Evolutionary conservation across 2,888 invertebrate genomes (phyloP), one percentile per base, ranked within the genome.

Genomic region (Eristalis intricaria): DNA sequence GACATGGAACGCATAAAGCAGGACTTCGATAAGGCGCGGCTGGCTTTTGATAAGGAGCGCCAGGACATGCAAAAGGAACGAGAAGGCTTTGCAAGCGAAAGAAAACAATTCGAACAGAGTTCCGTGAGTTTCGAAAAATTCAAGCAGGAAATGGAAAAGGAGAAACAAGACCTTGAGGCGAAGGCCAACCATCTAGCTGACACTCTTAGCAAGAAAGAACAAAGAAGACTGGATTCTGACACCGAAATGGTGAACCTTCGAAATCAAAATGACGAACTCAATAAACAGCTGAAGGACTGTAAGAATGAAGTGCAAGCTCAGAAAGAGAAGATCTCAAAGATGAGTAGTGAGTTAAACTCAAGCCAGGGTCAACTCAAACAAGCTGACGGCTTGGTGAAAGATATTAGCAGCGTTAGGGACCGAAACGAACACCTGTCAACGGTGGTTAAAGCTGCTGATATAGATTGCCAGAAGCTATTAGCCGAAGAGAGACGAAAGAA

Each of bases 401-500:
- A 92, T 3, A 92, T 92, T 2, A 91, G 89, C 26, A 89, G 90
- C 70, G 89, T 91, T 4, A 90, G 91, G 26, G 26, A 61, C 11
- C 77, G 78, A 2, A 86, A 86, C 74, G 78, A 83, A 29, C 74
- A 68, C 15, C 73, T 81, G 22, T 50, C 65, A 69, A 63, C 83
- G 75, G 84, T 80, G 58, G 29, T 79, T 63, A 60, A 68, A 40
- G 79, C 80, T 88, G 73, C 71, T 64, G 89, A 89, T 35, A 29
- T 50, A 19, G 50, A 50, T 50, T 50, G 50, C 8, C 50, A 50
- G 2, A n/a, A 50, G 19, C n/a, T 50, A 0, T 7, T 50, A 8
- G n/a, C 50, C 8, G 50, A 50, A 19, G 50, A 50, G 19, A 19
- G 50, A 19, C n/a, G 19, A 56, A 40, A 63, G 50, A 68, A 10